Conservation (phyloP, 2,797 vertebrate species). For the Triplophysa yarkandensis region DNA sequence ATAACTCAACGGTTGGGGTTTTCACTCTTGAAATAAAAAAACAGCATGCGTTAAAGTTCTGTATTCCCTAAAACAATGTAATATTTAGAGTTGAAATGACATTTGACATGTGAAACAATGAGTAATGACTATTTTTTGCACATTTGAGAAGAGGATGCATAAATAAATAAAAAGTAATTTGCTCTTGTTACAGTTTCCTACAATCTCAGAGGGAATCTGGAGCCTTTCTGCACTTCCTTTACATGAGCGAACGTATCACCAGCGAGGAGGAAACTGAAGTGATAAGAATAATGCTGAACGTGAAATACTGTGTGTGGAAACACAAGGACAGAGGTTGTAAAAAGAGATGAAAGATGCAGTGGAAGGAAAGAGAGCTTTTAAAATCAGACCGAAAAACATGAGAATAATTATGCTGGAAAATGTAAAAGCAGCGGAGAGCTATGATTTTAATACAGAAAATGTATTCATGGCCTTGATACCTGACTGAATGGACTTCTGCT, state of each 20-base stretch:
- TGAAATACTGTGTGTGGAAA: constrained; percentile 17
- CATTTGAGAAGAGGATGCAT: too few relatives aligned
- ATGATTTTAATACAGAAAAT: constrained; percentile 3
- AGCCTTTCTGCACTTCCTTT: constrained; percentile 60
- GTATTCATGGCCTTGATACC: constrained; percentile 26
- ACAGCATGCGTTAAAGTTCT: too few relatives aligned
- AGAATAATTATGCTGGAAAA: background rate
- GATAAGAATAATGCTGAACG: constrained; percentile 2
- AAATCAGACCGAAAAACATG: constrained; percentile 3
- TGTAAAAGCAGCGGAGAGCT: background rate
- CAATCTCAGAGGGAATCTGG: constrained; percentile 57
- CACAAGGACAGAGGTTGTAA: background rate
- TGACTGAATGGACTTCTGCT: constrained; percentile 27
- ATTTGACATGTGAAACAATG: too few relatives aligned
- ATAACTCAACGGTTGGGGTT: too few relatives aligned
- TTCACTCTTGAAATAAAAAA: too few relatives aligned
- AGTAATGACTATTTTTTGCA: too few relatives aligned
- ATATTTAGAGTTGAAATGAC: background rate
- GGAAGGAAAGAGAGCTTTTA: background rate
- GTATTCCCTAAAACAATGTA: background rate
- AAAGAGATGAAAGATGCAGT: constrained; percentile 34
- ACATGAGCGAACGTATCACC: constrained; percentile 64
- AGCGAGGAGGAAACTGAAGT: constrained; percentile 44
- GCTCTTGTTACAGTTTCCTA: background rate
- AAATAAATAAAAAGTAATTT: background rate